phyloP scores from a whole-genome alignment of 2,797 vertebrate genomes.

The Neomorphus geoffroyi region DNA sequence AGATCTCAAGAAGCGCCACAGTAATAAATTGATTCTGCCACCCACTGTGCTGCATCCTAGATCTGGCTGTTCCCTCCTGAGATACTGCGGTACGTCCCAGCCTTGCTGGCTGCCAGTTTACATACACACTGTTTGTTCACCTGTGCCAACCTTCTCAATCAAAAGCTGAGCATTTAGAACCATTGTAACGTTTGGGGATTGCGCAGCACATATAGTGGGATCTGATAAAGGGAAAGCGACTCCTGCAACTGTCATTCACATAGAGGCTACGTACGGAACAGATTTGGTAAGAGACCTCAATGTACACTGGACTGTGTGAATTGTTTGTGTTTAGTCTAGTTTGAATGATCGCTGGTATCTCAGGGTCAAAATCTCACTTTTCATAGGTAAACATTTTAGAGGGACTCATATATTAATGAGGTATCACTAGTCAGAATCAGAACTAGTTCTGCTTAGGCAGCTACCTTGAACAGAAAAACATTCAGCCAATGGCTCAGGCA shows the following conservation, averaged over 20 bases:
- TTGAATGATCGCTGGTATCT: conserved; percentile 4
- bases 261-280: neutral
- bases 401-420: neutral
- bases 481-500: neutral
- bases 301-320: neutral
- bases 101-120: fast-evolving
- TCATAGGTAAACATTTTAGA: neutral
- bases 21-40: neutral
- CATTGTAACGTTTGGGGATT: neutral
- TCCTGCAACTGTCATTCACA: neutral
- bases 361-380: neutral
- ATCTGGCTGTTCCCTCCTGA: neutral
- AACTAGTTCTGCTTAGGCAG: neutral
- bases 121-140: neutral
- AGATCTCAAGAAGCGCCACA: neutral
- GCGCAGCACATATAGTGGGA: neutral
- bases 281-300: neutral
- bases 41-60: neutral
- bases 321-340: neutral
- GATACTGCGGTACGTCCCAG: neutral
- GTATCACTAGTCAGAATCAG: neutral
- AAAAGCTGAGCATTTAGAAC: neutral
- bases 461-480: neutral
- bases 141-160: neutral
- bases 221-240: neutral